Base-by-base conservation (phyloP, 1,140 invertebrate genomes). In the Luehdorfia chinensis region DNA sequence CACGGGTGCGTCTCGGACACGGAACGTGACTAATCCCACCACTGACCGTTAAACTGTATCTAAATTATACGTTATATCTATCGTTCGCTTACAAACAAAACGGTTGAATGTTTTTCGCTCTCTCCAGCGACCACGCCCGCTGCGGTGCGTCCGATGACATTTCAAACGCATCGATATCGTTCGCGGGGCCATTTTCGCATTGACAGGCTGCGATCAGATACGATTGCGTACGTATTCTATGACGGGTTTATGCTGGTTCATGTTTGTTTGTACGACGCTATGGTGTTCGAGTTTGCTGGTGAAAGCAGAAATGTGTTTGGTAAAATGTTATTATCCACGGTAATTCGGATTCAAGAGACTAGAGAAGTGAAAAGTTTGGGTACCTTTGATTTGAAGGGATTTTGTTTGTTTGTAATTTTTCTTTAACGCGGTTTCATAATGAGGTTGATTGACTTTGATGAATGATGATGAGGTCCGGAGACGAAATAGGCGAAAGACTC, bases 31-130 rank as follows among this genome's bases (percentile, higher is more conserved):
- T 34, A 34, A 34, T 34, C 34, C 9, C 8, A 21, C 34, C 18
- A 37, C 12, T 37, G 18, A 23, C 34, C 18, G 34, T 37, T 21
- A 21, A 34, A 34, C 18, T 37, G 31, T 16, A 23, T 37, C 34
- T 21, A 37, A 37, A 37, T 37, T 37, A 37, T 37, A 21, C 32
- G 8, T 9, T 33, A 15, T 18, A 16, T 2, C 8, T n/a, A n/a
- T n/a, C n/a, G 6, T 6, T 21, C 19, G 19, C 19, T 21, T n/a
- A n/a, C n/a, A n/a, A n/a, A 21, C 6, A 21, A 21, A 37, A 34
- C 32, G 15, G 32, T 15, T 18, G 18, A 3, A 37, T 9, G 34
- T 21, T 37, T 37, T 37, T 37, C 18, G 34, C 18, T 19, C 21
- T 37, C 34, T 9, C 18, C 34, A 15, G 14, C 14, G 14, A 33